Conservation (phyloP, 2,888 invertebrate species). For the Cyaniris semiargus region DNA sequence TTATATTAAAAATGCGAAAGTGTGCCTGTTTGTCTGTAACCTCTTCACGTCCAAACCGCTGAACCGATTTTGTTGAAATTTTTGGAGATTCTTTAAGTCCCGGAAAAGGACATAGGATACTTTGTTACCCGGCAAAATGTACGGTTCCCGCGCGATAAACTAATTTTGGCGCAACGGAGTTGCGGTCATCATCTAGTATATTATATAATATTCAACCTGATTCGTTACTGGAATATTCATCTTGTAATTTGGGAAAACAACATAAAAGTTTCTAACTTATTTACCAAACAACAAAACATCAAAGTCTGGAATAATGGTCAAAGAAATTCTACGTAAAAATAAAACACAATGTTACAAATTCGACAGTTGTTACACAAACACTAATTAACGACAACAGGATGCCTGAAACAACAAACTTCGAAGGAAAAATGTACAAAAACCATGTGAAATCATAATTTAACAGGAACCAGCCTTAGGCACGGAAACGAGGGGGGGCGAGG, state of each 20-base stretch:
- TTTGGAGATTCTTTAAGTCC: no score
- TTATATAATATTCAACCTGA: no score
- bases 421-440: background rate
- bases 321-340: background rate
- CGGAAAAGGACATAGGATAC: no score
- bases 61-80: no score
- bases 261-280: background rate
- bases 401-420: slow-evolving; percentile 14
- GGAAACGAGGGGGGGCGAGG: background rate
- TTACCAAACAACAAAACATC: background rate
- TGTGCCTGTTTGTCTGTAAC: no score
- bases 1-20: no score
- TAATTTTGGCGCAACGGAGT: no score
- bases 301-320: background rate
- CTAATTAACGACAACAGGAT: slow-evolving; percentile 9
- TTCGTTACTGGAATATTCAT: no score
- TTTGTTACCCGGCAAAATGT: no score
- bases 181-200: no score
- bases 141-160: no score
- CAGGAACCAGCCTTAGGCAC: slow-evolving; percentile 8
- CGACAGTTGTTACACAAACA: background rate
- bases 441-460: slow-evolving; percentile 26
- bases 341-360: background rate
- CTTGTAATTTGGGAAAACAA: background rate
- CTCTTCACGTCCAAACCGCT: no score